phyloP scores from a whole-genome alignment of 2,797 vertebrate species.

The Siniperca undulata region DNA sequence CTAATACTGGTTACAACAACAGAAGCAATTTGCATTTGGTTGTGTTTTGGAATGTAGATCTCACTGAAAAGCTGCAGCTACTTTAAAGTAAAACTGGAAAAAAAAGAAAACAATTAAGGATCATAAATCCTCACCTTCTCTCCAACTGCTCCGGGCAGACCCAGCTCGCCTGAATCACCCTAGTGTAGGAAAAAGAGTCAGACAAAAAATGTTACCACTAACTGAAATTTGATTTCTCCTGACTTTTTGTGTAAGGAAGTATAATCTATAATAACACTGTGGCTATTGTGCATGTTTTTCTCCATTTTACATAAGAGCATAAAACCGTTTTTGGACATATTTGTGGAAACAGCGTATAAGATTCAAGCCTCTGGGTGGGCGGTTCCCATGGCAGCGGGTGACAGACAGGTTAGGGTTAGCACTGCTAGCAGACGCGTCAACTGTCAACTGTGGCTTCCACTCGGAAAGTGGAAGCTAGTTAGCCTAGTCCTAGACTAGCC shows the following conservation, averaged over 20 bases:
- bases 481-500: neutral
- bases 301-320: neutral
- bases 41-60: neutral
- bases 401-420: neutral
- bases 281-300: neutral
- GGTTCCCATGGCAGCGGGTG: neutral
- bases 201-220: neutral
- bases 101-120: neutral
- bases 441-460: neutral
- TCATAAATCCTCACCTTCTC: slow-evolving; percentile 84
- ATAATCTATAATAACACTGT: neutral
- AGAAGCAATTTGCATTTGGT: neutral
- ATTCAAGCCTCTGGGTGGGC: neutral
- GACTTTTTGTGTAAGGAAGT: neutral
- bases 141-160: slow-evolving; percentile 90
- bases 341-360: neutral
- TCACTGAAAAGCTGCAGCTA: neutral
- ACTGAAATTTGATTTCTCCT: neutral
- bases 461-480: neutral
- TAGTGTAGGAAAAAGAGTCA: slow-evolving; percentile 61
- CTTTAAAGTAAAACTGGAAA: neutral
- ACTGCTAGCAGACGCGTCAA: no score
- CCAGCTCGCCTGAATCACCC: slow-evolving; percentile 90
- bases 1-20: neutral
- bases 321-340: neutral